Evolutionary conservation across 2,113 vertebrate genomes (phyloP).

Genomic region (Paracanthobrama guichenoti): DNA sequence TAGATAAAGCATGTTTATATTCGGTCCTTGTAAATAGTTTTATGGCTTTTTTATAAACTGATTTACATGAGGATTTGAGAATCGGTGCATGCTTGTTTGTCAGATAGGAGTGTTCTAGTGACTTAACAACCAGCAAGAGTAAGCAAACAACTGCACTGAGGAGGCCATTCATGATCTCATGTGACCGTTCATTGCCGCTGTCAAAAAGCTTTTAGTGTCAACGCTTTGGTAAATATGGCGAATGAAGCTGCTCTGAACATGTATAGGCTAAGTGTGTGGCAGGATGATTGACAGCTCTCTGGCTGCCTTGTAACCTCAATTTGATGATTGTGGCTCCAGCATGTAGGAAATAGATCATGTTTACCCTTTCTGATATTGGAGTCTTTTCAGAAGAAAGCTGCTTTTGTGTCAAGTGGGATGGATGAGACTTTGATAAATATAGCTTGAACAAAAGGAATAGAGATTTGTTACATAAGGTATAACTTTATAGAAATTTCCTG

Average conservation of each 20-base stretch:
- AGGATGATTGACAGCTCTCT: slow-evolving; percentile 37
- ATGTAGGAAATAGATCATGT: background rate
- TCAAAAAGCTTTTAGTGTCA: slow-evolving; percentile 56
- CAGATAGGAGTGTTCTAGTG: background rate
- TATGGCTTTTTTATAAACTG: background rate
- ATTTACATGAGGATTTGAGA: background rate
- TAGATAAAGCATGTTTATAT: background rate
- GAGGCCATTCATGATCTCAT: slow-evolving; percentile 33
- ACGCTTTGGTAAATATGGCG: slow-evolving; percentile 37
- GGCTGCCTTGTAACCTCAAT: slow-evolving; percentile 19
- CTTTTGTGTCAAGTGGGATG: background rate
- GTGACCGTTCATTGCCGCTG: slow-evolving; percentile 32
- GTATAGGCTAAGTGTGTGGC: slow-evolving; percentile 8
- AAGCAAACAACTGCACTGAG: slow-evolving; percentile 12
- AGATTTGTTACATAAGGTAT: background rate
- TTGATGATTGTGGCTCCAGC: slow-evolving; percentile 14
- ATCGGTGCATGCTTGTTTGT: background rate
- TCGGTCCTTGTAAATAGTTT: background rate
- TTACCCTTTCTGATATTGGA: background rate
- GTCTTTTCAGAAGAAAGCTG: background rate
- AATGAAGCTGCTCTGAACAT: slow-evolving; percentile 26
- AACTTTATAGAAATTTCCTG: background rate
- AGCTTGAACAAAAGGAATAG: background rate
- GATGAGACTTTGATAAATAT: background rate
- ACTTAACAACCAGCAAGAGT: background rate